Evolutionary conservation across 2,113 vertebrate species (phyloP), one percentile per base, ranked within the genome.

Genomic region (Lasiurus cinereus): DNA sequence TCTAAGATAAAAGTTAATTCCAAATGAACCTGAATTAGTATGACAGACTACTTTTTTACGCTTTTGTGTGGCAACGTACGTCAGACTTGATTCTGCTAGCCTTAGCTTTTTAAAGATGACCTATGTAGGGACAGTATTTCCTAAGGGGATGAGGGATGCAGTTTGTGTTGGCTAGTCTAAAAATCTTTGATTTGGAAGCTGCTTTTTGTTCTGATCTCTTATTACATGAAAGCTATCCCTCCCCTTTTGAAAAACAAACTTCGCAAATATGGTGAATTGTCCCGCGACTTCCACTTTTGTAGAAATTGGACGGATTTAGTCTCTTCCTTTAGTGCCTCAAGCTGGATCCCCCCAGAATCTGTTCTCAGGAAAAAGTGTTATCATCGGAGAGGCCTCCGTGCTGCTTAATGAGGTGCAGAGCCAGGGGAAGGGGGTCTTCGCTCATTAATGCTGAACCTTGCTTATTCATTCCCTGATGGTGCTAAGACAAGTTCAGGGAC

Each of bases 221-320:
- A 82, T 82, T 95, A 96, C 12, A 89, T 88, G 59, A 96, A 95
- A 96, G 93, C 82, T 85, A 59, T 93, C 54, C 93, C 88, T 95
- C 48, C 88, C 83, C 70, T 93, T 97, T 96, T 84, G 67, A 67
- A 92, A 97, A 94, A 56, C n/a, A 77, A 77, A 72, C 48, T 67
- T 95, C 90, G 93, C 90, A 54, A 96, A n/a, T 90, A 80, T 64
- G 88, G 84, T 90, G 94, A 90, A 77, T 54, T 92, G 66, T 83
- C 94, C 50, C 87, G 74, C 87, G 94, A 90, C 73, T 90, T 97
- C 78, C 77, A 76, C 92, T 93, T 96, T 97, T 79, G n/a, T 59
- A 77, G 64, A 77, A 93, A 93, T 93, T 94, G 93, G 76, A 31
- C 95, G 74, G 67, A 96, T 94, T 94, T 95, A 96, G 95, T 76